Evolutionary conservation across 2,113 vertebrate species (phyloP).

Genomic region (Xenopus tropicalis): UCB_Xtro_10.0 CM004445.2:91535001-91535500

Average conservation of each 20-base stretch:
- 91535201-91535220: conserved; percentile 88
- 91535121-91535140: conserved; percentile 89
- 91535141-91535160: conserved; percentile 89
- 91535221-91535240: conserved; percentile 81
- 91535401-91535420: no score
- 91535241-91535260: conserved; percentile 85
- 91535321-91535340: not conserved
- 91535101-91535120: no score
- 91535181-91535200: conserved; percentile 87
- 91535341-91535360: not conserved
- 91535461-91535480: no score
- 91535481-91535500: no score
- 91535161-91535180: conserved; percentile 89
- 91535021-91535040: no score
- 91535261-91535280: conserved; percentile 94
- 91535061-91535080: no score
- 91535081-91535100: no score
- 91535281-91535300: conserved; percentile 84
- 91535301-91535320: not conserved
- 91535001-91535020: no score
- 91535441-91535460: no score
- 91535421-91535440: no score
- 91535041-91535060: no score
- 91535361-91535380: not conserved
- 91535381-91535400: no score